Percentiles rank a stretch among this genome's conserved stretches.
These are phyloP conservation scores for Salmo trutta DNA, from an alignment of 2,797 vertebrate species.

Conservation along the genomic window DNA sequence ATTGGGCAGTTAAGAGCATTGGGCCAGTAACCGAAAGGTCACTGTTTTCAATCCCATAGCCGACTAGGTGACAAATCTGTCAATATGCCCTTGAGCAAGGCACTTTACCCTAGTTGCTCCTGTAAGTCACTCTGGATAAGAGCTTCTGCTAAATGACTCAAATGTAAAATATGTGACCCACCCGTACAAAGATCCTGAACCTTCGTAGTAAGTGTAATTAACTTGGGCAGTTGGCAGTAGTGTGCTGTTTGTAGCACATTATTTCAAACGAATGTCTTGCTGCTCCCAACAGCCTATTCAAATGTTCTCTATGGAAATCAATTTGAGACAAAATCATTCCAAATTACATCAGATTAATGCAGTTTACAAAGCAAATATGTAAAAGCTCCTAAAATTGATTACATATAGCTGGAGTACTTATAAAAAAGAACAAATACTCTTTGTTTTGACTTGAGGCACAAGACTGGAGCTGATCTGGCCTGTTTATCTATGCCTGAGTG, in stretches of 20 bases:
- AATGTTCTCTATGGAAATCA: neutral
- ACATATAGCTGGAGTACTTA: neutral
- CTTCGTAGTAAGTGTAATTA: neutral
- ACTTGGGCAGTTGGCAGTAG: neutral
- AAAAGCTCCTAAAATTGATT: neutral
- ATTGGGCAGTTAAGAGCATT: too few relatives aligned
- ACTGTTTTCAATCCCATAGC: too few relatives aligned
- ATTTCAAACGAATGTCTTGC: neutral
- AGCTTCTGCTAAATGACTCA: too few relatives aligned
- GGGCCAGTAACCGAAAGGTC: too few relatives aligned
- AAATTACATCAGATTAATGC: neutral
- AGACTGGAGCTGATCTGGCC: conserved; percentile 5
- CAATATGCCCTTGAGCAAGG: too few relatives aligned
- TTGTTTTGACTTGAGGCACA: neutral
- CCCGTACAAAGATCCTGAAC: conserved; percentile 2
- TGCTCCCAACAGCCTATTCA: neutral
- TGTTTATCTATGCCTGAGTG: conserved; percentile 16
- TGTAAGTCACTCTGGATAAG: too few relatives aligned
- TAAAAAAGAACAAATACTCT: neutral
- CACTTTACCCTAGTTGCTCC: too few relatives aligned
- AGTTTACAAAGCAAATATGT: neutral
- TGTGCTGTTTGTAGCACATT: neutral
- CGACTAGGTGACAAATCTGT: too few relatives aligned
- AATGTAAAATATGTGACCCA: neutral
- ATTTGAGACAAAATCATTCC: neutral